phyloP scores from a whole-genome alignment of 2,888 invertebrate genomes.

The Chymomyza procnemis region DNA sequence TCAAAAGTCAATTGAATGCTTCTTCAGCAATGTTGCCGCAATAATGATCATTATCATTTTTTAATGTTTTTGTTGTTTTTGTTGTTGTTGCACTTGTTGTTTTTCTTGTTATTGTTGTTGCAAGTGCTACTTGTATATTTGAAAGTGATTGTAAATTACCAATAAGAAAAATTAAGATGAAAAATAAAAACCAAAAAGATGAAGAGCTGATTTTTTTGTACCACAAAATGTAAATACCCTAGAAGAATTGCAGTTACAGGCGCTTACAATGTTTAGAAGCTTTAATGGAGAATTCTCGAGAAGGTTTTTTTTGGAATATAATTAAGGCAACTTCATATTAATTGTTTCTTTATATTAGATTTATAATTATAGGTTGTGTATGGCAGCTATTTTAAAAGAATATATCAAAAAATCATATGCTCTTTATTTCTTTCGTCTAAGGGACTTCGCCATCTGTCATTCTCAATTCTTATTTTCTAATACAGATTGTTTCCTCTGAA shows the following conservation, averaged over 20 bases:
- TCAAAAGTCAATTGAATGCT: slow-evolving; percentile 22
- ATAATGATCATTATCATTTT: background rate
- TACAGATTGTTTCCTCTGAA: no score
- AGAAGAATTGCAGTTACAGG: background rate
- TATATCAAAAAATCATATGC: no score
- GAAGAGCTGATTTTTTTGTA: background rate
- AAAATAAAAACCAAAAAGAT: background rate
- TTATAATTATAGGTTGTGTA: no score
- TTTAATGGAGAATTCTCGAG: no score
- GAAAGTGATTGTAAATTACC: slow-evolving; percentile 64
- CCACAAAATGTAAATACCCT: background rate
- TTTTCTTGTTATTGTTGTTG: slow-evolving; percentile 2
- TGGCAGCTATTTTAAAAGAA: no score
- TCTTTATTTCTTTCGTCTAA: no score
- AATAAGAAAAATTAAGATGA: slow-evolving; percentile 26
- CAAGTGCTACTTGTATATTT: slow-evolving; percentile 30
- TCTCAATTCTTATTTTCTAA: no score
- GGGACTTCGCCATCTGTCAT: no score
- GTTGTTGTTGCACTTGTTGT: background rate
- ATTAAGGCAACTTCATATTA: no score
- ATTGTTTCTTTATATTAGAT: no score
- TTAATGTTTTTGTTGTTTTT: background rate
- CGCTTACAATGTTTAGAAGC: no score
- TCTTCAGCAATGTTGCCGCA: slow-evolving; percentile 42
- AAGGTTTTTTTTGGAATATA: no score